Conservation (phyloP, 1,140 invertebrate genomes). For the Magallana gigas region DNA sequence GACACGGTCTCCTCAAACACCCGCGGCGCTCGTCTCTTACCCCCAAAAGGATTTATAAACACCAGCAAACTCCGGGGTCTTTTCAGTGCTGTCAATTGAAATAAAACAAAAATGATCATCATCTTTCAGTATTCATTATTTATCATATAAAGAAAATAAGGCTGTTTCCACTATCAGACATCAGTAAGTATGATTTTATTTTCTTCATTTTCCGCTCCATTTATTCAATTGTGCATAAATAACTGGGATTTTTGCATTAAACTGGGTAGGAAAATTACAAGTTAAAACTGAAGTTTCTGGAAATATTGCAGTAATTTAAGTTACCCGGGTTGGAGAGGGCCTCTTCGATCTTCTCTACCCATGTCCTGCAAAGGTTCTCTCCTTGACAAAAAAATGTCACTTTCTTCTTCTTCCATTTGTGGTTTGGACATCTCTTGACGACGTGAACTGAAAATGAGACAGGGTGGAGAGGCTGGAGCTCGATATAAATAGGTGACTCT, state of each 20-base stretch:
- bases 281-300: not conserved
- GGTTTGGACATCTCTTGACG: slow-evolving; percentile 61
- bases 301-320: not conserved
- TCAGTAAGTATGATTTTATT: too few relatives aligned
- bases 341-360: slow-evolving; percentile 69
- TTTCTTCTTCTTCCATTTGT: slow-evolving; percentile 69
- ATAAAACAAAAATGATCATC: too few relatives aligned
- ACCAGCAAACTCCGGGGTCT: slow-evolving; percentile 87
- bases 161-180: not conserved
- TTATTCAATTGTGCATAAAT: not conserved
- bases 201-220: too few relatives aligned
- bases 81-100: slow-evolving; percentile 61
- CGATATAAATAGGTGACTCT: slow-evolving; percentile 58
- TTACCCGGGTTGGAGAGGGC: slow-evolving; percentile 63
- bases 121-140: too few relatives aligned
- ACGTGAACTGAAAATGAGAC: slow-evolving; percentile 63
- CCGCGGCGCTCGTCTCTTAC: slow-evolving; percentile 86
- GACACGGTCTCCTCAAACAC: slow-evolving; percentile 86
- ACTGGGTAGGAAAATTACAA: not conserved
- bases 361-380: slow-evolving; percentile 62
- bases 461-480: slow-evolving; percentile 61
- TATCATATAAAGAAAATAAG: not conserved
- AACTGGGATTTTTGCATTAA: not conserved
- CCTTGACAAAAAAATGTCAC: slow-evolving; percentile 67
- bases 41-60: slow-evolving; percentile 93